Base-by-base conservation (phyloP, 2,797 vertebrate genomes). In the Falco rusticolus region DNA sequence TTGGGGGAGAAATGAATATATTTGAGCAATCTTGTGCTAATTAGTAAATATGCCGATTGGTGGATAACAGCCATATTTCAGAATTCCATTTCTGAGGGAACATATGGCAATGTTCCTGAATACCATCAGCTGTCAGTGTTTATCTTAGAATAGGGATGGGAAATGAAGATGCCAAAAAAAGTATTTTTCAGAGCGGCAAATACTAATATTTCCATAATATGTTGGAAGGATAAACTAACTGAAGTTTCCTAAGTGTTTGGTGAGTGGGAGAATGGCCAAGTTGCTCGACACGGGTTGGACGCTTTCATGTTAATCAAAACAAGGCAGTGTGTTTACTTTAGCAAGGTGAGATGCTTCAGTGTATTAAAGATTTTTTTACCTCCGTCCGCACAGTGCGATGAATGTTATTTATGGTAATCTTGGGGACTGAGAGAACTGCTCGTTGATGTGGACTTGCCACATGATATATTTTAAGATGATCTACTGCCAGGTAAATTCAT, bases 141-240 rank as follows among this genome's bases (percentile, higher is more conserved):
- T 97, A 81, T 90, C 85, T 90, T 96, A 96, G 84, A 91, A 92
- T 69, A 90, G 76, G 66, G 85, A 81, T 90, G 89, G 82, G 94
- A 96, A 83, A 90, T 63, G 75, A 91, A 92, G 89, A 94, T 95
- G 95, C 96, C 95, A 96, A 96, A 91, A 92, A 93, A 94, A 93
- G 87, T 92, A 91, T 93, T 95, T 95, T 97, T 91, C 89, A 90
- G 93, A 63, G 43, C 1, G 0, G 79, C 90, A 95, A 96, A 96
- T 88, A 87, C 90, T 95, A 95, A 86, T 94, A 95, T 95, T 96
- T 97, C 90, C 80, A 92, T 95, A 94, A 95, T 95, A 74, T 68
- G 79, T 76, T 97, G 95, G 94, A 97, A 93, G 76, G 79, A 89
- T 92, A 90, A 95, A 93, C 76, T 84, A 34, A 69, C 90, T 61